Percentiles rank a stretch among this genome's conserved stretches.
Conservation (phyloP, 2,797 vertebrate genomes). For the Rousettus madagascariensis region DNA sequence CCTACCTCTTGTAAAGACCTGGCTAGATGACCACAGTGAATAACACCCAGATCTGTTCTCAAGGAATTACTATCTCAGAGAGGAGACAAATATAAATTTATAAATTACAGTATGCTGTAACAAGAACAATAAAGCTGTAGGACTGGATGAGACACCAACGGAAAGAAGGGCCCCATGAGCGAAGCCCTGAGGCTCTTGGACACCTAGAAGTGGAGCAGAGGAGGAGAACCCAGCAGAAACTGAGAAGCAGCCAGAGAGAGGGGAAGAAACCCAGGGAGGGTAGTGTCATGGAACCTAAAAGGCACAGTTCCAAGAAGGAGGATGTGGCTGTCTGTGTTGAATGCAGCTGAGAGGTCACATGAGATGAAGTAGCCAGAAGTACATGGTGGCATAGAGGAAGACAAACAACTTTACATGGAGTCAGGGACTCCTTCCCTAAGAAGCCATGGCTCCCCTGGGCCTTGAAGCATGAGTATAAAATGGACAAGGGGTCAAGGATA, state of each 20-base stretch:
- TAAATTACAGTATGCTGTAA: not conserved
- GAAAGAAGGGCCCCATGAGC: not conserved
- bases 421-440: not conserved
- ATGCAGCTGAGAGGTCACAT: conserved; percentile 54
- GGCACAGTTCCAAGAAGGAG: not conserved
- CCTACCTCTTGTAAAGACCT: not conserved
- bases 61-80: not conserved
- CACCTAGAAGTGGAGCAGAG: not conserved
- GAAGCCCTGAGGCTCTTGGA: not conserved
- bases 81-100: not conserved
- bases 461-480: not conserved
- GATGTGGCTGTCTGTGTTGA: conserved; percentile 48
- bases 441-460: not conserved
- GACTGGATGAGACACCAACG: not conserved
- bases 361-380: not conserved
- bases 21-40: not conserved
- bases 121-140: not conserved
- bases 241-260: not conserved
- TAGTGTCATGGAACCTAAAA: not conserved
- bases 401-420: not conserved
- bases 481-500: not conserved
- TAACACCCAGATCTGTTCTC: not conserved
- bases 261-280: not conserved
- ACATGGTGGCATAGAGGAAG: not conserved
- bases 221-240: not conserved